These are phyloP conservation scores for Bothrops jararaca DNA, from an alignment of 2,113 vertebrate species.

Conservation along the genomic window DNA sequence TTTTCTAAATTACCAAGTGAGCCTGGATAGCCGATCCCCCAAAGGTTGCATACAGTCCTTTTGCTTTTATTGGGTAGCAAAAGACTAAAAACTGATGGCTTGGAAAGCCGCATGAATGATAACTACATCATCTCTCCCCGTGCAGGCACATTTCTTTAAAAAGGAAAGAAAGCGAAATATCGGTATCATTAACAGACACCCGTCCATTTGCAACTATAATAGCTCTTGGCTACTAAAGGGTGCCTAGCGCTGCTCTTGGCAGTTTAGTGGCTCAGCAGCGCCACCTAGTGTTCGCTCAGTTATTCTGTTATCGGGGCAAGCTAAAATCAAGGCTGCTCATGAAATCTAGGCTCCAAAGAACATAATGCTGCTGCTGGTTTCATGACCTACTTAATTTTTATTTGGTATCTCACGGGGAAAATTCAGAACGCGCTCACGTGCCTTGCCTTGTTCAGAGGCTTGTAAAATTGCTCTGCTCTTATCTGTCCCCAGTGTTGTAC, in stretches of 20 bases:
- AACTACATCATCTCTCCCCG: not conserved
- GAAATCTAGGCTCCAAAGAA: not conserved
- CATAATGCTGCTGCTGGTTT: not conserved
- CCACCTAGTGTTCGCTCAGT: too few relatives aligned
- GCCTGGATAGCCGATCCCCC: not conserved
- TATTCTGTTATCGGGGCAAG: not conserved
- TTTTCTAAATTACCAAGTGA: not conserved
- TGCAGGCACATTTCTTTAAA: not conserved
- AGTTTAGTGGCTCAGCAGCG: too few relatives aligned
- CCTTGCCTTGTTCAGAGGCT: not conserved
- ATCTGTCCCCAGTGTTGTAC: not conserved
- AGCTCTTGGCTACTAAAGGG: not conserved
- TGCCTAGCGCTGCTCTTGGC: too few relatives aligned
- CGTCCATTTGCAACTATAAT: not conserved
- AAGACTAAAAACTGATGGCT: not conserved
- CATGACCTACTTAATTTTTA: not conserved
- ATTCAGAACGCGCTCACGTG: not conserved
- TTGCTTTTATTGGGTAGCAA: not conserved
- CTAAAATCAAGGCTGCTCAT: too few relatives aligned
- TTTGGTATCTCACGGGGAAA: not conserved
- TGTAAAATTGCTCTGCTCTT: not conserved
- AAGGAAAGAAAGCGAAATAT: not conserved
- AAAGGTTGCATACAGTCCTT: not conserved
- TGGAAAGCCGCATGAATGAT: not conserved
- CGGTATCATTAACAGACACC: not conserved